A percentile compares a stretch with the other conserved stretches of the same genome.
Conservation (phyloP, 2,113 vertebrate genomes). For the Brachionichthys hirsutus region DNA sequence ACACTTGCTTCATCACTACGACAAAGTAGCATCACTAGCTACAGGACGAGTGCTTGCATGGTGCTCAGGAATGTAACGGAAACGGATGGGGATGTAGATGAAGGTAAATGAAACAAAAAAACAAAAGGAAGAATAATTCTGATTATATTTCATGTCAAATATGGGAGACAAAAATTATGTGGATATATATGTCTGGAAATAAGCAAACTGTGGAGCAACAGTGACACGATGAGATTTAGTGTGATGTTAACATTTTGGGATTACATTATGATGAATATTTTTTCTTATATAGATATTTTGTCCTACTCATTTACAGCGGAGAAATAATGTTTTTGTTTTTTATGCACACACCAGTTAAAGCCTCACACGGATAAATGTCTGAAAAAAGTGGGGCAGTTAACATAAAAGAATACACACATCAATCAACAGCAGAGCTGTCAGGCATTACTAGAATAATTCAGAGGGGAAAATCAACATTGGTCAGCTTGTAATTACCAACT, state of each 20-base stretch:
- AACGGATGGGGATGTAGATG: background rate
- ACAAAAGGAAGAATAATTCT: background rate
- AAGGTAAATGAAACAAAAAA: no score
- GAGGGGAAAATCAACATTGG: conserved; percentile 92
- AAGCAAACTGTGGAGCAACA: background rate
- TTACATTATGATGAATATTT: background rate
- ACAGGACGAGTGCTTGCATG: conserved; percentile 46
- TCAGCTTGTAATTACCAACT: conserved; percentile 91
- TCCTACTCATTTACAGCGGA: background rate
- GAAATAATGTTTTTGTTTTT: background rate
- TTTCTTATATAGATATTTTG: background rate
- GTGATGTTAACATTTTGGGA: background rate
- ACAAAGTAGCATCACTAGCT: conserved; percentile 72
- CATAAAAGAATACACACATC: no score
- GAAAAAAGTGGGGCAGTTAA: no score
- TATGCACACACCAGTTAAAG: background rate
- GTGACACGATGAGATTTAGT: background rate
- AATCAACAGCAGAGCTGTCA: conserved; percentile 73
- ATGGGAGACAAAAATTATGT: background rate
- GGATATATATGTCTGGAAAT: background rate
- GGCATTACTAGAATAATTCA: conserved; percentile 91
- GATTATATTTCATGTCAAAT: background rate
- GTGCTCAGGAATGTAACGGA: conserved; percentile 37
- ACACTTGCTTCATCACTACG: conserved; percentile 71
- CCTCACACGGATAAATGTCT: background rate